phyloP scores from a whole-genome alignment of 2,113 vertebrate species.

The Chlorodrepanis virens region DNA sequence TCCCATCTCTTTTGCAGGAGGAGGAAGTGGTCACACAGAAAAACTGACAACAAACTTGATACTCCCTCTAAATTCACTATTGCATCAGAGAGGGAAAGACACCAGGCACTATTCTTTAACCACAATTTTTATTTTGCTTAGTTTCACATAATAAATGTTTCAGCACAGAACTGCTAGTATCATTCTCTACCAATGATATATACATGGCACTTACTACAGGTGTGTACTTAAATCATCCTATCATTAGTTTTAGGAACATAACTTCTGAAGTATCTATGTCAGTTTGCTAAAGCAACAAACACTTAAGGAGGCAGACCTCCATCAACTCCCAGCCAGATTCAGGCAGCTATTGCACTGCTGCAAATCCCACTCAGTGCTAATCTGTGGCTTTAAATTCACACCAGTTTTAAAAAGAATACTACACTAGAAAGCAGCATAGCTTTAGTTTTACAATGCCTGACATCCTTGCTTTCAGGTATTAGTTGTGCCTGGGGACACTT shows the following conservation, averaged over 20 bases:
- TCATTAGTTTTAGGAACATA: neutral
- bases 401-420: neutral
- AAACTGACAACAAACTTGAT: neutral
- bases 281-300: neutral
- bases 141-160: neutral
- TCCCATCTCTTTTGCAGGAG: neutral
- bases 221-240: neutral
- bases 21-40: neutral
- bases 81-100: neutral
- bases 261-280: neutral
- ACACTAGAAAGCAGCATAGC: neutral
- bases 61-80: neutral
- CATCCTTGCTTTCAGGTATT: neutral
- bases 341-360: neutral
- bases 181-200: neutral
- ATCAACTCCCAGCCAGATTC: neutral
- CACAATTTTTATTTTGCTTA: neutral
- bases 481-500: neutral
- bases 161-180: neutral
- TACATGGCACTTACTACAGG: neutral
- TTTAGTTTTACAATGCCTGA: neutral
- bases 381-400: neutral
- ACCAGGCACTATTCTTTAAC: neutral
- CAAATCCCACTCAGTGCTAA: neutral
- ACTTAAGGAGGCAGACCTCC: neutral